phyloP scores from a whole-genome alignment of 2,113 vertebrate species.

The Phrynocephalus versicolor region DNA sequence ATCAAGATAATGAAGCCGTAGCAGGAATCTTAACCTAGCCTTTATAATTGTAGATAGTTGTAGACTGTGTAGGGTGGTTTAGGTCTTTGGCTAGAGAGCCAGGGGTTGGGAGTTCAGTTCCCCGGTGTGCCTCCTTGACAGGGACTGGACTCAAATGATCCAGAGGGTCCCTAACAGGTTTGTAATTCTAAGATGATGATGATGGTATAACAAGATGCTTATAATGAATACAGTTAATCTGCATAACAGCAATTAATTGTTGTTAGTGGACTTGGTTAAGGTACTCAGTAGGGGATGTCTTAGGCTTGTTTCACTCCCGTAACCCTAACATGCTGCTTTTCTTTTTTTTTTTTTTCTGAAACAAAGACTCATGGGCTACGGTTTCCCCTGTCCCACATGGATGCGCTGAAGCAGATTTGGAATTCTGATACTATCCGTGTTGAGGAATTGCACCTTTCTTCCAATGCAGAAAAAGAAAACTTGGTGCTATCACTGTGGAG shows the following conservation, averaged over 20 bases:
- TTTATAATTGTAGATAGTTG: neutral
- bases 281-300: neutral
- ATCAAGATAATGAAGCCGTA: neutral
- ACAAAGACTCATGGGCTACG: conserved; percentile 80
- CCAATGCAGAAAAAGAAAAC: conserved; percentile 80
- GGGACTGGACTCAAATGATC: too few species aligned
- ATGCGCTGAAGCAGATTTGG: conserved; percentile 85
- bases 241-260: neutral
- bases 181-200: too few species aligned
- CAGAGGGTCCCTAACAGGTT: too few species aligned
- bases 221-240: neutral
- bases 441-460: conserved; percentile 75
- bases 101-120: too few species aligned
- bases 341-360: neutral
- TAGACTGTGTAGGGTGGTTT: neutral
- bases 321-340: neutral
- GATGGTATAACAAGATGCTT: neutral
- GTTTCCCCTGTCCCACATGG: conserved; percentile 82
- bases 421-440: conserved; percentile 69
- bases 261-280: neutral
- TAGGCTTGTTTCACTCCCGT: neutral
- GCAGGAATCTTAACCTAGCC: neutral
- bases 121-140: too few species aligned
- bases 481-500: conserved; percentile 87
- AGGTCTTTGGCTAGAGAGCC: too few species aligned